Evolutionary conservation across 1,140 invertebrate species (phyloP).

Genomic region (Palaemon carinicauda): DNA sequence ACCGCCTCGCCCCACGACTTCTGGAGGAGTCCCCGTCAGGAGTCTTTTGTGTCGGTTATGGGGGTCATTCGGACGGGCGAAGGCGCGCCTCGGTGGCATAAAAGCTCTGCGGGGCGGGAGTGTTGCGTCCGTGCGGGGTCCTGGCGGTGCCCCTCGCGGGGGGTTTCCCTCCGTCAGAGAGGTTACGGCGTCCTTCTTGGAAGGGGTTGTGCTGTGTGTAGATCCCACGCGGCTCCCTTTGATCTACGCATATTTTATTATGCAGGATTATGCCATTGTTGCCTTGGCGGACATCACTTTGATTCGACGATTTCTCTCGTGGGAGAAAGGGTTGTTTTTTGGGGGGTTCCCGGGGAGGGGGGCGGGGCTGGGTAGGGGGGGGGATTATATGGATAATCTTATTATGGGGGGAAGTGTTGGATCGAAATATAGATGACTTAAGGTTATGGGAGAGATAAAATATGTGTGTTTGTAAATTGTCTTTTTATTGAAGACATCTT

Average conservation of each 20-base stretch:
- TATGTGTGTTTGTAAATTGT: too few relatives aligned
- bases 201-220: neutral
- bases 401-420: too few relatives aligned
- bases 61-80: neutral
- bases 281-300: too few relatives aligned
- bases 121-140: neutral
- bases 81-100: neutral
- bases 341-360: too few relatives aligned
- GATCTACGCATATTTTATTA: neutral
- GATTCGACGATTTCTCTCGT: too few relatives aligned
- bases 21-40: constrained; percentile 5
- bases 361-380: too few relatives aligned
- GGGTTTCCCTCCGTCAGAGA: too few relatives aligned
- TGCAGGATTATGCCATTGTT: neutral
- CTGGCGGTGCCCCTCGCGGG: neutral
- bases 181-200: neutral
- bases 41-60: constrained; percentile 18
- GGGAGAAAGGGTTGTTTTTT: too few relatives aligned
- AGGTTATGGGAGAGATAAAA: too few relatives aligned
- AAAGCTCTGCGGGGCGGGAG: constrained; percentile 7
- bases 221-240: neutral
- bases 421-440: too few relatives aligned
- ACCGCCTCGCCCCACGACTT: constrained; percentile 17
- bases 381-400: too few relatives aligned
- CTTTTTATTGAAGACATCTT: too few relatives aligned